Evolutionary conservation across 2,113 vertebrate genomes (phyloP).

Genomic region (Epinephelus moara): DNA sequence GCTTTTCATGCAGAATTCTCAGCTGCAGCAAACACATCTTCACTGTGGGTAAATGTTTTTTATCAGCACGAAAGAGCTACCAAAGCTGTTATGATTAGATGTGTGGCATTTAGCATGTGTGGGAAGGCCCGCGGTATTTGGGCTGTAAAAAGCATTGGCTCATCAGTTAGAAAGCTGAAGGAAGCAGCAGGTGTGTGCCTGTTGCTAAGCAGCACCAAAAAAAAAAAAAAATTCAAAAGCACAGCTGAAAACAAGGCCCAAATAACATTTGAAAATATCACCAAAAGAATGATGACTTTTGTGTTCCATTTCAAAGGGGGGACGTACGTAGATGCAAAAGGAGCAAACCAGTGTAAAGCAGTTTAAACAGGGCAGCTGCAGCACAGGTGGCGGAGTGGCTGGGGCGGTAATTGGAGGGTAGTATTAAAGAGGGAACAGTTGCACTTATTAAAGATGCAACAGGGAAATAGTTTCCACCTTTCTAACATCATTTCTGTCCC

Average conservation of each 20-base stretch:
- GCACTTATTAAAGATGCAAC: conserved; percentile 1
- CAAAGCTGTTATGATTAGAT: conserved; percentile 47
- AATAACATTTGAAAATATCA: conserved; percentile 50
- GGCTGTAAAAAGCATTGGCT: conserved; percentile 49
- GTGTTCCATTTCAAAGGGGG: conserved; percentile 27
- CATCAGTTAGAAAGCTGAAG: conserved; percentile 56
- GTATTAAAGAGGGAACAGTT: background rate
- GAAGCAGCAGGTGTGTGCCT: conserved; percentile 69
- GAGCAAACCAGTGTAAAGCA: background rate
- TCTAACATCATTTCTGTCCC: background rate
- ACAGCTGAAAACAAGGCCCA: conserved; percentile 36
- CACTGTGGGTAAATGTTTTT: conserved; percentile 3
- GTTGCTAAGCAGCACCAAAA: conserved; percentile 69
- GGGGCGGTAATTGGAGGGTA: too few relatives aligned
- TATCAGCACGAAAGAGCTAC: conserved; percentile 1
- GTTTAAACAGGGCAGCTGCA: conserved; percentile 2
- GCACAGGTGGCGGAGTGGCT: background rate
- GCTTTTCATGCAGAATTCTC: background rate
- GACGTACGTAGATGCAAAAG: background rate
- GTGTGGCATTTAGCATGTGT: conserved; percentile 64
- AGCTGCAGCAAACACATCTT: conserved; percentile 13
- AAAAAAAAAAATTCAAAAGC: conserved; percentile 34
- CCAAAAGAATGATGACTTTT: conserved; percentile 37
- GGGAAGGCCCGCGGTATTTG: conserved; percentile 47
- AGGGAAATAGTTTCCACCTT: conserved; percentile 20